Evolutionary conservation across 2,797 vertebrate species (phyloP).

Genomic region (Scolopax rusticola): DNA sequence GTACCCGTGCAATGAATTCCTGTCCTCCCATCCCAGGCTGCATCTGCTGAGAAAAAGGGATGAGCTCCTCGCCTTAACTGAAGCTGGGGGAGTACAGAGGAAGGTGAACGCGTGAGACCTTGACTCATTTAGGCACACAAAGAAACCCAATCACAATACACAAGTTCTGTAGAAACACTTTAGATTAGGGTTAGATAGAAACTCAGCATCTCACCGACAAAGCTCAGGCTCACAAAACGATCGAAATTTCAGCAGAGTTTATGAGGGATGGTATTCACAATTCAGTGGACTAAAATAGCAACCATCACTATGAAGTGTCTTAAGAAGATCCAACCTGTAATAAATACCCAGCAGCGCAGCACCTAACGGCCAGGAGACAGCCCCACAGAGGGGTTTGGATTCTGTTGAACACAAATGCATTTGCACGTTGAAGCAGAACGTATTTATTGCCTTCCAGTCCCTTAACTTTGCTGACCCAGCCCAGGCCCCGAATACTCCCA

Average conservation of each 20-base stretch:
- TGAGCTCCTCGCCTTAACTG: not conserved
- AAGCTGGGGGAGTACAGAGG: rapidly evolving
- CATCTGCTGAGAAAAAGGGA: not conserved
- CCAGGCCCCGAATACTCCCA: not conserved
- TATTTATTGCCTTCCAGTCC: not conserved
- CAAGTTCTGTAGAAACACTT: not conserved
- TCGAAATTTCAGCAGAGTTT: not conserved
- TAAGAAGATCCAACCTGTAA: not conserved
- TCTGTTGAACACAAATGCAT: not conserved
- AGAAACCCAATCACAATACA: not conserved
- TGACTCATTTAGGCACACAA: not conserved
- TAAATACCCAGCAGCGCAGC: not conserved
- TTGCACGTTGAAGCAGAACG: not conserved
- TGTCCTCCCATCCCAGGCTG: not conserved
- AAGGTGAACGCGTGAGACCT: not conserved
- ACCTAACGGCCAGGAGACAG: not conserved
- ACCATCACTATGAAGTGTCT: not conserved
- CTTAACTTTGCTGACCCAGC: conserved; percentile 27
- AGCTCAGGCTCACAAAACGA: conserved; percentile 10
- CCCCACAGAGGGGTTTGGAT: not conserved
- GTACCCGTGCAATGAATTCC: not conserved
- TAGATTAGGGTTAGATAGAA: not conserved
- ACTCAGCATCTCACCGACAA: not conserved
- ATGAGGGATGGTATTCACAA: not conserved
- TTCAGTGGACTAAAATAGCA: not conserved